Evolutionary conservation across 2,113 vertebrate genomes (phyloP).

Genomic region (Neotoma lepida): DNA sequence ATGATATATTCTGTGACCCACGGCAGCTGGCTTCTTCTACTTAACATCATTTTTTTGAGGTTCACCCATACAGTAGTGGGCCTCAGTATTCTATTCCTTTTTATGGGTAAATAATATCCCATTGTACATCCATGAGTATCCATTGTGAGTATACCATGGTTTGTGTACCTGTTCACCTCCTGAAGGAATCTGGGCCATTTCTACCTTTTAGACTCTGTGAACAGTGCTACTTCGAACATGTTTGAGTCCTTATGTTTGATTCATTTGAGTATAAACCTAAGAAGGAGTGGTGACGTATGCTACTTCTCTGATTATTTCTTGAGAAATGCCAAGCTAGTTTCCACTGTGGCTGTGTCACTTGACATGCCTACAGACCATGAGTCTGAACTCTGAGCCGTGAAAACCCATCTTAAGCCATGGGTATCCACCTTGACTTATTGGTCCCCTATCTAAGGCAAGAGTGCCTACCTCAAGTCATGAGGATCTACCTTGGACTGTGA

Average conservation of each 20-base stretch:
- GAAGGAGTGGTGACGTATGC: no score
- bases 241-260: not conserved
- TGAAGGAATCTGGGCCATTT: not conserved
- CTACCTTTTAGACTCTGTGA: not conserved
- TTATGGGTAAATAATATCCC: not conserved
- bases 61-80: not conserved
- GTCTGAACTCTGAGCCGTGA: not conserved
- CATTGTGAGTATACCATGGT: fast-evolving
- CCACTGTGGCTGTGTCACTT: not conserved
- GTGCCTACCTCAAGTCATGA: not conserved
- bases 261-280: not conserved
- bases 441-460: no score
- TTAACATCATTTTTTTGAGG: not conserved
- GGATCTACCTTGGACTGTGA: not conserved
- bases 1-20: not conserved
- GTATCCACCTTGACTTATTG: not conserved
- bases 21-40: not conserved
- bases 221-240: not conserved
- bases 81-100: not conserved
- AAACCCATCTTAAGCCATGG: not conserved
- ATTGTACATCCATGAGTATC: not conserved
- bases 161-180: not conserved
- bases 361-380: not conserved
- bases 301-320: not conserved
- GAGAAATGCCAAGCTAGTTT: not conserved